A percentile compares a stretch with the other conserved stretches of the same genome.
Conservation (phyloP, 1,140 invertebrate species). For the Drosophila kurseongensis region DNA sequence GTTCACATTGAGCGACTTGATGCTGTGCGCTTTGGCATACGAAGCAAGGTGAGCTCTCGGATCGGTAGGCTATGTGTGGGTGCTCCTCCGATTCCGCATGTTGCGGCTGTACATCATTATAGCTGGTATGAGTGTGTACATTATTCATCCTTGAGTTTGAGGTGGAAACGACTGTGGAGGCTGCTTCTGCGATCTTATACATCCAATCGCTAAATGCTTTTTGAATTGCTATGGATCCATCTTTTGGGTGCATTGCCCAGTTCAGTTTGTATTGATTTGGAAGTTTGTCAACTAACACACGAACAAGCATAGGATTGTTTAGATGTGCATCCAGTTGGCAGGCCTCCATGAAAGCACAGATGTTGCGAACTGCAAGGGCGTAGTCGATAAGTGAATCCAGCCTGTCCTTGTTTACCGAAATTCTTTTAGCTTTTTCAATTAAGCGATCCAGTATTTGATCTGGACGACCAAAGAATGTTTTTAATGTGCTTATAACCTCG, state of each 20-base stretch:
- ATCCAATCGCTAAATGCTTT: too few species aligned
- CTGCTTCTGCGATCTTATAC: not conserved
- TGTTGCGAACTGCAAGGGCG: not conserved
- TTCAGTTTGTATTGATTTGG: too few species aligned
- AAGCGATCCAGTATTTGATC: too few species aligned
- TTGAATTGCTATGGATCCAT: too few species aligned
- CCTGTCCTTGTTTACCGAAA: not conserved
- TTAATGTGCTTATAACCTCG: not conserved
- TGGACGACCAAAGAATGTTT: not conserved
- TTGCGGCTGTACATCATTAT: not conserved
- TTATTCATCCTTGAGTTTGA: not conserved
- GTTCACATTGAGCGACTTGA: not conserved
- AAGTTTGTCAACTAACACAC: too few species aligned
- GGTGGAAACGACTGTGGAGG: not conserved
- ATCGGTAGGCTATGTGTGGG: not conserved
- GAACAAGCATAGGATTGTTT: too few species aligned
- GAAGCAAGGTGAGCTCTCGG: too few species aligned
- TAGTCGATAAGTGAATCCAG: not conserved
- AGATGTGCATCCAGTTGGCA: not conserved
- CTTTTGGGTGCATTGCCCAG: too few species aligned
- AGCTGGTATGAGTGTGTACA: not conserved
- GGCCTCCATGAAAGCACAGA: not conserved
- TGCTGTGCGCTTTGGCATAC: too few species aligned
- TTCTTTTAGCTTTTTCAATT: not conserved
- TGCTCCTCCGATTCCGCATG: not conserved